Evolutionary conservation across 2,797 vertebrate species (phyloP), one percentile per base, ranked within the genome.

Genomic region (Danio kyathit): DNA sequence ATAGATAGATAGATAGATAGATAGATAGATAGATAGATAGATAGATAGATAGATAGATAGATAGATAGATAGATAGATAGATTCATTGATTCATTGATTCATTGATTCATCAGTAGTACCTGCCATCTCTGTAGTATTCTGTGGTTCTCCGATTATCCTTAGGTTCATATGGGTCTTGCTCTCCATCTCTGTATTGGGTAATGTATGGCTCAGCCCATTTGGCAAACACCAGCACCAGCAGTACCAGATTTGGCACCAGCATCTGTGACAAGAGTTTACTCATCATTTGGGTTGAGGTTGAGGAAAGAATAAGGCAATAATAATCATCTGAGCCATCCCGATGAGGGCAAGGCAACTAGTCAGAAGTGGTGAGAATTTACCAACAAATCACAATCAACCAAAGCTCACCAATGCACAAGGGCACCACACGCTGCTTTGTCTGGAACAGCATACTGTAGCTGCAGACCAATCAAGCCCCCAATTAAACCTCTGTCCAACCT

Each of bases 201-300:
- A 86, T 61, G 79, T 80, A 90, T 4, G 78, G 67, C 57, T 88
- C 84, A 1, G 77, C 81, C 52, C 75, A 74, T 65, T 80, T 82
- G 65, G 81, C 76, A 76, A 83, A 89, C 65, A 89, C 78, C 29
- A 91, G 81, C 54, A 89, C 43, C 54, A 90, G 76, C 6, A 88
- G 70, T 72, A 79, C 81, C 60, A 88, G 43, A 59, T 19, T 63
- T 9, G 80, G 63, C 56, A 83, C 51, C 74, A 74, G 72, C 19
- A 89, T 89, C 89, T 90, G 46, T 66, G 51, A 82, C 3, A 56
- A 38, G 12, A 56, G 63, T 41, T 12, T 41, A 56, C 8, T 44
- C 49, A 75, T 76, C 6, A 82, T 29, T 51, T 60, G 8, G 29
- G 43, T 76, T 10, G 38, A 29, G 69, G 49, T 75, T 17, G 54